Evolutionary conservation across 1,140 invertebrate genomes (phyloP).

Genomic region (Musca domestica): DNA sequence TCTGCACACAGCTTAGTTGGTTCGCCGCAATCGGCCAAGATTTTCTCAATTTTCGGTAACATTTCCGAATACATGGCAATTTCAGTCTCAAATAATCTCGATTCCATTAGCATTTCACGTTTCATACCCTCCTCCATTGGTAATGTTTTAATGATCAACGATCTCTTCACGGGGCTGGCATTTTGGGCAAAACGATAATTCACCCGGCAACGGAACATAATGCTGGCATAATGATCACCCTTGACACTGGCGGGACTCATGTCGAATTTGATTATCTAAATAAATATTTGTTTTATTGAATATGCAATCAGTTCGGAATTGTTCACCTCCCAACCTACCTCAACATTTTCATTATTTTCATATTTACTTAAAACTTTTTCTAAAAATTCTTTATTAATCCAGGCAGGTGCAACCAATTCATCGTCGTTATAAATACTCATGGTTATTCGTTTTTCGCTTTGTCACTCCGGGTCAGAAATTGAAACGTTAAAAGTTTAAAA

Average conservation of each 20-base stretch:
- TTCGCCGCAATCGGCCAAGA: slow-evolving; percentile 31
- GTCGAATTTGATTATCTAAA: slow-evolving; percentile 27
- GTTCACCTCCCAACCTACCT: slow-evolving; percentile 1
- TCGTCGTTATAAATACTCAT: slow-evolving; percentile 34
- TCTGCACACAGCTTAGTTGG: slow-evolving; percentile 17
- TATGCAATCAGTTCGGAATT: neutral
- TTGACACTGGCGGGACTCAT: slow-evolving; percentile 36
- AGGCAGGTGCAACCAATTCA: slow-evolving; percentile 36
- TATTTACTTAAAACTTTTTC: slow-evolving; percentile 27
- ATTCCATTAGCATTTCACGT: slow-evolving; percentile 31
- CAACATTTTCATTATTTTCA: slow-evolving; percentile 20
- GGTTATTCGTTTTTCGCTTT: neutral
- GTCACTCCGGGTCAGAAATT: too few relatives aligned
- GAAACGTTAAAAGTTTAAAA: too few relatives aligned
- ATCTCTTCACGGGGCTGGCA: slow-evolving; percentile 13
- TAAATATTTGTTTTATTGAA: neutral
- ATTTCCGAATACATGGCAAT: slow-evolving; percentile 34
- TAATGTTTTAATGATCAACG: slow-evolving; percentile 41
- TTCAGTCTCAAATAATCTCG: slow-evolving; percentile 35
- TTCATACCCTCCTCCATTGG: slow-evolving; percentile 36
- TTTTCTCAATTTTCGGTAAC: slow-evolving; percentile 35
- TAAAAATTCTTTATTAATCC: slow-evolving; percentile 36
- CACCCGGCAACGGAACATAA: slow-evolving; percentile 37
- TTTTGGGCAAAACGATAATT: slow-evolving; percentile 1
- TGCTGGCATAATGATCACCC: slow-evolving; percentile 47